These are phyloP conservation scores for Gymnocypris eckloni DNA, from an alignment of 2,797 vertebrate genomes.

Conservation along the genomic window DNA sequence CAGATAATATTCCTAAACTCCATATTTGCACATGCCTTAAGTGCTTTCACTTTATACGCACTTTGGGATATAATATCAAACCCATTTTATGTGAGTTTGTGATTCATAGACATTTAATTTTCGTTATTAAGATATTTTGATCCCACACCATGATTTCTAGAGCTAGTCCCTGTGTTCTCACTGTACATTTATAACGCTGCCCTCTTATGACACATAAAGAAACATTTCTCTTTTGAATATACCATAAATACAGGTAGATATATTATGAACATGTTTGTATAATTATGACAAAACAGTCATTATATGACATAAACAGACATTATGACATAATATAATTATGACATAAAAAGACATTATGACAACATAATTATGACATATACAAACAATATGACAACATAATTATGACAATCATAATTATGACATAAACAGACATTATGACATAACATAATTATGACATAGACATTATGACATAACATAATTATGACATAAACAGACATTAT, in stretches of 20 bases:
- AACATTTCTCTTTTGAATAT: too few relatives aligned
- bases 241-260: neutral
- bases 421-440: too few relatives aligned
- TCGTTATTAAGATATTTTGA: neutral
- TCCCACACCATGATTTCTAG: neutral
- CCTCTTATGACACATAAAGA: neutral
- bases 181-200: neutral
- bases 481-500: too few relatives aligned
- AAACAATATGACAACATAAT: too few relatives aligned
- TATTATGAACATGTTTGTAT: neutral
- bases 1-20: neutral
- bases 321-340: too few relatives aligned
- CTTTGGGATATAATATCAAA: neutral
- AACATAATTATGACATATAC: too few relatives aligned
- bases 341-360: too few relatives aligned
- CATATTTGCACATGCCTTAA: neutral
- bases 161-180: neutral
- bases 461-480: too few relatives aligned
- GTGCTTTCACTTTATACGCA: neutral
- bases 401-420: too few relatives aligned
- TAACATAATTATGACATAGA: too few relatives aligned
- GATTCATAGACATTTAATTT: neutral
- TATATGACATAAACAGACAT: too few relatives aligned
- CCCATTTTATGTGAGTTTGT: neutral
- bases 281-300: neutral